These are phyloP conservation scores for Caerostris extrusa DNA, from an alignment of 1,140 invertebrate genomes.

Conservation along the genomic window DNA sequence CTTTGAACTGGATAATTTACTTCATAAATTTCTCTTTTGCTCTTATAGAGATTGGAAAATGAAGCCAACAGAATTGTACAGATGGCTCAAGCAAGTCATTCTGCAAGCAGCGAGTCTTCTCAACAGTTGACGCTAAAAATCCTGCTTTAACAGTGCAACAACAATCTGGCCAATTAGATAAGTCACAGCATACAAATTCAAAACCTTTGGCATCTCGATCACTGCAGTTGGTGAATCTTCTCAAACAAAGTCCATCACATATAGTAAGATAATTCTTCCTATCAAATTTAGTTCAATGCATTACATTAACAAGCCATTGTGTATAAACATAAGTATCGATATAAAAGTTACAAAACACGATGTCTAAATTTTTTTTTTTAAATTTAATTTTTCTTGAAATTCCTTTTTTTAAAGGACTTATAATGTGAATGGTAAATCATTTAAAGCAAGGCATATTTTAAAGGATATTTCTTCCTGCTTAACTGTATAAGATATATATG, in stretches of 20 bases:
- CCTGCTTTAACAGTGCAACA: slow-evolving; percentile 35
- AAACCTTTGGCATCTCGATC: slow-evolving; percentile 31
- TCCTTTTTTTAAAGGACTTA: too few relatives aligned
- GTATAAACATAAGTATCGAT: too few relatives aligned
- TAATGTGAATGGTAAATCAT: too few relatives aligned
- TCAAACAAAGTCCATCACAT: slow-evolving; percentile 68
- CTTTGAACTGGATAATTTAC: too few relatives aligned
- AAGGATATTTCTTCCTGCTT: too few relatives aligned
- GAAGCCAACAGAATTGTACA: slow-evolving; percentile 33
- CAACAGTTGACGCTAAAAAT: not conserved
- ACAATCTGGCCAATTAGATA: slow-evolving; percentile 23
- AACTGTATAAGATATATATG: too few relatives aligned
- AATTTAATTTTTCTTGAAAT: too few relatives aligned
- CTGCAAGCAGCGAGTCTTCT: not conserved
- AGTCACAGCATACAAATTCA: not conserved
- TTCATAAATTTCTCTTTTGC: not conserved
- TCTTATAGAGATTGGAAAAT: slow-evolving; percentile 45
- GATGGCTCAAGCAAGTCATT: not conserved
- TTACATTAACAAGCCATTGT: too few relatives aligned
- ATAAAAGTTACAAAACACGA: too few relatives aligned
- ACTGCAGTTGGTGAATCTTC: slow-evolving; percentile 68
- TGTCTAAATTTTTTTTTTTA: too few relatives aligned
- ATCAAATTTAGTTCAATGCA: not conserved
- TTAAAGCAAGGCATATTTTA: too few relatives aligned
- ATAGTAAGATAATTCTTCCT: slow-evolving; percentile 58